Conservation (phyloP, 1,140 invertebrate genomes). For the Drosophila triauraria region DNA sequence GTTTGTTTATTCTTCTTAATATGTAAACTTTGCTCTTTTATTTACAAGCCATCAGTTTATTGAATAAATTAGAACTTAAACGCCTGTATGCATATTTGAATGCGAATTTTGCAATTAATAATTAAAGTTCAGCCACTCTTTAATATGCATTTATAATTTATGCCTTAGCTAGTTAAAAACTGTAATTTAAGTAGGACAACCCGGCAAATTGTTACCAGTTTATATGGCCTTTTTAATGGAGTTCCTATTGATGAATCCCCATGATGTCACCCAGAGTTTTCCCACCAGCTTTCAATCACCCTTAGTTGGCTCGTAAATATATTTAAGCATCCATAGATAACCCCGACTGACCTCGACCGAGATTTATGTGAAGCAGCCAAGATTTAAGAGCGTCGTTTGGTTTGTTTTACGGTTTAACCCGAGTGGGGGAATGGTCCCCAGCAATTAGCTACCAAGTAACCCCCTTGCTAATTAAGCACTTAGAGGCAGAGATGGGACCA, state of each 20-base stretch:
- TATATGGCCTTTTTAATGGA: not conserved
- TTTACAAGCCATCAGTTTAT: not conserved
- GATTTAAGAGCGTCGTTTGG: slow-evolving; percentile 29
- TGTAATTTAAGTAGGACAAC: not conserved
- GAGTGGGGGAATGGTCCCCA: not conserved
- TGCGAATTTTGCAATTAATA: slow-evolving; percentile 3
- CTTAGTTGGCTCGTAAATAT: slow-evolving; percentile 34
- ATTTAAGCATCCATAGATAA: slow-evolving; percentile 18
- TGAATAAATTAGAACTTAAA: not conserved
- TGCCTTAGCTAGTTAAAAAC: not conserved
- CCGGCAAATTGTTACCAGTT: not conserved
- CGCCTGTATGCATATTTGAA: slow-evolving; percentile 2
- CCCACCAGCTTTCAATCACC: slow-evolving; percentile 37
- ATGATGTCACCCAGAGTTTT: slow-evolving; percentile 47
- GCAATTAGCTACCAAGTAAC: slow-evolving; percentile 21
- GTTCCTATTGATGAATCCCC: not conserved
- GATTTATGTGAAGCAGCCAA: slow-evolving; percentile 42
- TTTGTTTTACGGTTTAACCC: slow-evolving; percentile 17
- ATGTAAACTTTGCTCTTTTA: not conserved
- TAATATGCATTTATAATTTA: not conserved
- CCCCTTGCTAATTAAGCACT: slow-evolving; percentile 30
- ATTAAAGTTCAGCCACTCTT: slow-evolving; percentile 2
- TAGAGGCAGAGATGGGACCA: slow-evolving; percentile 5
- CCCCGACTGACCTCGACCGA: slow-evolving; percentile 24
- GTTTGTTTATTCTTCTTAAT: not conserved